Evolutionary conservation across 1,140 invertebrate species (phyloP).

Genomic region (Diachasma alloeum): DNA sequence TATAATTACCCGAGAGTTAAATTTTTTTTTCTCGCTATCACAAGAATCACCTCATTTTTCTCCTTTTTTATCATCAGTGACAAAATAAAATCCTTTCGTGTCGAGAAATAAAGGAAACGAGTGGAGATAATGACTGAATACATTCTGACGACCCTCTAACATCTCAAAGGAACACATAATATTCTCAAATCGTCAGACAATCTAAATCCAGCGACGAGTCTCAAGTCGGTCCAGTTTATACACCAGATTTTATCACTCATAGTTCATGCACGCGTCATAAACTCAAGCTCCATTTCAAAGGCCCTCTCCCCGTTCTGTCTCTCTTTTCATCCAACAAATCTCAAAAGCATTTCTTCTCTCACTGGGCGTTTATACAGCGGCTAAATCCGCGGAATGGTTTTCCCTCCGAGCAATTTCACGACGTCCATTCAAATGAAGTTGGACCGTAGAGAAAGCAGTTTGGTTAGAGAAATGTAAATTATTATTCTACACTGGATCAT

Average conservation of each 20-base stretch:
- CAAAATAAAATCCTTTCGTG: not conserved
- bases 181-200: not conserved
- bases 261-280: slow-evolving; percentile 47
- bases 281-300: slow-evolving; percentile 42
- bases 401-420: slow-evolving; percentile 8
- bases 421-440: slow-evolving; percentile 18
- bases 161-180: not conserved
- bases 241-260: slow-evolving; percentile 36
- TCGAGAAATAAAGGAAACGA: not conserved
- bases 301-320: slow-evolving; percentile 11
- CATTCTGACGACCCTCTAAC: not conserved
- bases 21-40: not conserved
- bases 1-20: slow-evolving; percentile 2
- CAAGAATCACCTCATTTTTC: not conserved
- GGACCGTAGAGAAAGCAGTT: not conserved
- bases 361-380: not conserved
- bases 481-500: not conserved
- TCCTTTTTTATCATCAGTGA: not conserved
- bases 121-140: not conserved
- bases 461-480: not conserved
- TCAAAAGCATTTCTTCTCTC: slow-evolving; percentile 1
- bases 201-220: not conserved
- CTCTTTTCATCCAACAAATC: not conserved
- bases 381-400: not conserved
- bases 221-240: not conserved